These are phyloP conservation scores for Regulus satrapa DNA, from an alignment of 2,113 vertebrate species.

Conservation along the genomic window DNA sequence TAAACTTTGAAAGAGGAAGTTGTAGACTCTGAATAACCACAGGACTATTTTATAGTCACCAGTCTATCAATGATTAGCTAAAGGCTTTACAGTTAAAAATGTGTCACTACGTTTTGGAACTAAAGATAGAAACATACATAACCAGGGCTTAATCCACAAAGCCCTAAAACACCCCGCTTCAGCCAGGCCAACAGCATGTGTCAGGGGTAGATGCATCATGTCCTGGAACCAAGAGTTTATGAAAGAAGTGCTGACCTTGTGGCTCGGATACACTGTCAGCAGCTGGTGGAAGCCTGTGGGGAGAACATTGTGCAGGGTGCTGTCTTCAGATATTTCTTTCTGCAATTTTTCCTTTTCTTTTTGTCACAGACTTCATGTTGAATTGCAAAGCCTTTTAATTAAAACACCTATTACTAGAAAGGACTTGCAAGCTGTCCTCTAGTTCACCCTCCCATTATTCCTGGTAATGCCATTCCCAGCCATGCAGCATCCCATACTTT, in stretches of 20 bases:
- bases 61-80: constrained; percentile 5
- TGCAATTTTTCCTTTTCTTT: neutral
- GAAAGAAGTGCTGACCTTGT: neutral
- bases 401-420: neutral
- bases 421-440: neutral
- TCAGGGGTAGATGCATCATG: neutral
- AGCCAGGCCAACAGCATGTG: neutral
- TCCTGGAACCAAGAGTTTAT: neutral
- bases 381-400: neutral
- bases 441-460: neutral
- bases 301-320: neutral
- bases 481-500: neutral
- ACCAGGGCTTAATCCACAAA: neutral
- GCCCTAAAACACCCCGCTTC: neutral
- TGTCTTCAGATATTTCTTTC: neutral
- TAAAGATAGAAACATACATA: constrained; percentile 3
- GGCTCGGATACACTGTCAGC: neutral
- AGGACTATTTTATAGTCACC: neutral
- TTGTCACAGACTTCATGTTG: neutral
- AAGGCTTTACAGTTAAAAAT: neutral
- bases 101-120: neutral
- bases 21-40: neutral
- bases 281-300: neutral
- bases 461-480: neutral
- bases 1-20: neutral